Conservation (phyloP, 2,113 vertebrate genomes). For the Mesocricetus auratus region DNA sequence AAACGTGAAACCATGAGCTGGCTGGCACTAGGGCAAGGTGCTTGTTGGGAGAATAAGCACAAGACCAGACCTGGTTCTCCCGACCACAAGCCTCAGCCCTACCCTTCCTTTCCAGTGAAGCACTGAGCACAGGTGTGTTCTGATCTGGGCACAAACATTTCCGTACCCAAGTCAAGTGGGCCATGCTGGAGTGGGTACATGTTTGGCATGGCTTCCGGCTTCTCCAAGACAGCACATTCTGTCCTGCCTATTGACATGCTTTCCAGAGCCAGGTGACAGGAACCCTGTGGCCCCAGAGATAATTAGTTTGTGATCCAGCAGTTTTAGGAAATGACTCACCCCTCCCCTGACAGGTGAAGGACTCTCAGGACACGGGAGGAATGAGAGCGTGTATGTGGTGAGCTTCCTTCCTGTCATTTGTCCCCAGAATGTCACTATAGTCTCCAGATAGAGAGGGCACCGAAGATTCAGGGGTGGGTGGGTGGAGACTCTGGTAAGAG, state of each 20-base stretch:
- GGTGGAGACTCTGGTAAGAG: neutral
- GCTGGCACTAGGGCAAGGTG: neutral
- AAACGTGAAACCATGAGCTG: accelerated
- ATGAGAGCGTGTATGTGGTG: accelerated
- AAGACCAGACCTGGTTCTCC: neutral
- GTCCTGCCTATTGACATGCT: conserved; percentile 74
- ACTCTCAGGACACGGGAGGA: conserved; percentile 4
- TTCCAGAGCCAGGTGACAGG: conserved; percentile 61
- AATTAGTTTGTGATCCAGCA: conserved; percentile 68
- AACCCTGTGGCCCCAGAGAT: conserved; percentile 61
- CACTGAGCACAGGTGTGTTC: neutral
- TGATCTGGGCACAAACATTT: neutral
- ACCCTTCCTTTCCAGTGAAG: neutral
- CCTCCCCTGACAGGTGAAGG: neutral
- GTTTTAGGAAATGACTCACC: conserved; percentile 55
- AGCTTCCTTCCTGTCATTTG: neutral
- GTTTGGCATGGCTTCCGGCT: neutral
- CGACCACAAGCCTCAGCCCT: neutral
- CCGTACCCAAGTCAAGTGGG: neutral
- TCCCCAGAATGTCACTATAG: neutral
- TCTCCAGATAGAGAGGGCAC: neutral
- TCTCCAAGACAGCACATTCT: conserved; percentile 2
- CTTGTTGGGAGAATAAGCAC: neutral
- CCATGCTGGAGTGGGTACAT: neutral
- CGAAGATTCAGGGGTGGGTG: neutral